These are phyloP conservation scores for Tethea ocularis DNA, from an alignment of 2,888 invertebrate genomes.

Conservation along the genomic window DNA sequence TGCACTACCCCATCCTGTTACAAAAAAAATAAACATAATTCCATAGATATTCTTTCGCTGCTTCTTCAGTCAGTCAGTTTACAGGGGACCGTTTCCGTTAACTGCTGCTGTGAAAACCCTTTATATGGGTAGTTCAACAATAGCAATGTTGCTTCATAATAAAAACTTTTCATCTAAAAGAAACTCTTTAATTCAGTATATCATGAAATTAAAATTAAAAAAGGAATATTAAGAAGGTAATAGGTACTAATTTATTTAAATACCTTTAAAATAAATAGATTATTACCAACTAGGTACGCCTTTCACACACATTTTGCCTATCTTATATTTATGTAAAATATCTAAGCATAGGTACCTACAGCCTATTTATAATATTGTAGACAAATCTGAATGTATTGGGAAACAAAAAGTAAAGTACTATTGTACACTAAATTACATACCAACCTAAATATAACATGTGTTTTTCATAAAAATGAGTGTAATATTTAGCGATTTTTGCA, in stretches of 20 bases:
- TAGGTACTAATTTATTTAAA: too few species aligned
- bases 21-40: neutral
- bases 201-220: too few species aligned
- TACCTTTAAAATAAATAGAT: too few species aligned
- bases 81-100: neutral
- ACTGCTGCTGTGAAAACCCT: neutral
- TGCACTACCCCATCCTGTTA: neutral
- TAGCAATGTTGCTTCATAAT: neutral
- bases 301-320: too few species aligned
- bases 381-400: neutral
- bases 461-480: neutral
- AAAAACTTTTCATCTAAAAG: neutral
- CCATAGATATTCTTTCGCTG: neutral
- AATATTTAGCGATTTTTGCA: neutral
- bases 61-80: neutral
- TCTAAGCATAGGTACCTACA: too few species aligned
- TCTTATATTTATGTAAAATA: too few species aligned
- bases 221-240: too few species aligned
- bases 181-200: too few species aligned
- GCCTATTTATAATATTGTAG: too few species aligned
- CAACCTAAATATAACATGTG: neutral
- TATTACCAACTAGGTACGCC: too few species aligned
- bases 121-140: neutral
- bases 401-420: neutral
- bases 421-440: neutral